Percentiles rank a stretch among this genome's conserved stretches.
These are phyloP conservation scores for Meiosimyza decipiens DNA, from an alignment of 2,888 invertebrate species.

Conservation along the genomic window DNA sequence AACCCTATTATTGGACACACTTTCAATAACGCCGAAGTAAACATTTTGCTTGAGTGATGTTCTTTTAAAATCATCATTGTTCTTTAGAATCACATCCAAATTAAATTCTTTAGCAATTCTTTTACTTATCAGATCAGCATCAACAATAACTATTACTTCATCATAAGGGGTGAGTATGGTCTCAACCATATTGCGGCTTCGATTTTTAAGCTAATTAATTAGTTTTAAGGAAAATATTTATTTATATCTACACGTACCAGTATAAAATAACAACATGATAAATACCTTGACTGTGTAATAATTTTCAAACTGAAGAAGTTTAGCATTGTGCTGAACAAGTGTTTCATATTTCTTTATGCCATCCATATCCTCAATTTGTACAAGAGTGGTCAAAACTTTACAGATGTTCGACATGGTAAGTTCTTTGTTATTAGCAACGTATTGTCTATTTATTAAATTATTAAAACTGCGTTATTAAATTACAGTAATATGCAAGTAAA, in stretches of 20 bases:
- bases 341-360: conserved; percentile 48
- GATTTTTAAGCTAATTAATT: conserved; percentile 2
- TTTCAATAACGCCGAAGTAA: conserved; percentile 9
- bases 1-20: conserved; percentile 11
- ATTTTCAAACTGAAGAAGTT: conserved; percentile 43
- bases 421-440: neutral
- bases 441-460: neutral
- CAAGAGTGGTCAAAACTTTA: conserved; percentile 39
- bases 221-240: neutral
- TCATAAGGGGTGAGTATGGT: conserved; percentile 36
- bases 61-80: neutral
- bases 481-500: no score
- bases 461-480: neutral
- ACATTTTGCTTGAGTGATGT: neutral
- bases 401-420: neutral
- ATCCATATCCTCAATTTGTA: conserved; percentile 60
- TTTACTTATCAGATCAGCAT: no score
- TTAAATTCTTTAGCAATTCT: no score
- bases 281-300: conserved; percentile 23
- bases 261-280: neutral
- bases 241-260: neutral
- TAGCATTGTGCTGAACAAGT: conserved; percentile 50
- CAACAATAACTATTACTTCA: conserved; percentile 33
- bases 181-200: conserved; percentile 28
- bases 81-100: neutral